Conservation (phyloP, 2,797 vertebrate species). For the Perdix hodgsoniae region DNA sequence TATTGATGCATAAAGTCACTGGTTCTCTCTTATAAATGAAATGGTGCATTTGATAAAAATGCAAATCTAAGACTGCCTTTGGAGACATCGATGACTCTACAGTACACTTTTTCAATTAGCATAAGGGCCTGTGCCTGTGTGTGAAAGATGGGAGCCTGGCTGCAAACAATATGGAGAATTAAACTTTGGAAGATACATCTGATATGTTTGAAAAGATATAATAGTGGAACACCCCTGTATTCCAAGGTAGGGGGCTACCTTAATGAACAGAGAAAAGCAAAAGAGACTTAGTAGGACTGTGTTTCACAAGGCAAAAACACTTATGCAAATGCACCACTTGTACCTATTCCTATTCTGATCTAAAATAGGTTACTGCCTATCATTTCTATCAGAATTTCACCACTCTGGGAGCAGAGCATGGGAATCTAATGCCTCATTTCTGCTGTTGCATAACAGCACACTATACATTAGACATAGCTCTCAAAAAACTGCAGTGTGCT, state of each 20-base stretch:
- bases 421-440: neutral
- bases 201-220: neutral
- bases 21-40: neutral
- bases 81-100: neutral
- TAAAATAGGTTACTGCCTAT: neutral
- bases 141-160: neutral
- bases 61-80: neutral
- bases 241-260: neutral
- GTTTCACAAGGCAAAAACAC: neutral
- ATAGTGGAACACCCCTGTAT: neutral
- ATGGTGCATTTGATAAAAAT: neutral
- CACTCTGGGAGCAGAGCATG: neutral
- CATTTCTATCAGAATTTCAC: neutral
- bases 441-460: neutral
- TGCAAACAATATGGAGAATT: neutral
- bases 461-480: neutral
- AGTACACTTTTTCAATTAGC: neutral
- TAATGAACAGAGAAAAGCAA: neutral
- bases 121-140: neutral
- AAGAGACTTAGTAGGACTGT: neutral
- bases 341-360: neutral
- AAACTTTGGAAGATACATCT: rapidly evolving
- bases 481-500: neutral
- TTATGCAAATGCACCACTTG: neutral
- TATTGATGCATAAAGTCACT: neutral